Base-by-base conservation (phyloP, 2,797 vertebrate species). In the Avahi laniger region DNA sequence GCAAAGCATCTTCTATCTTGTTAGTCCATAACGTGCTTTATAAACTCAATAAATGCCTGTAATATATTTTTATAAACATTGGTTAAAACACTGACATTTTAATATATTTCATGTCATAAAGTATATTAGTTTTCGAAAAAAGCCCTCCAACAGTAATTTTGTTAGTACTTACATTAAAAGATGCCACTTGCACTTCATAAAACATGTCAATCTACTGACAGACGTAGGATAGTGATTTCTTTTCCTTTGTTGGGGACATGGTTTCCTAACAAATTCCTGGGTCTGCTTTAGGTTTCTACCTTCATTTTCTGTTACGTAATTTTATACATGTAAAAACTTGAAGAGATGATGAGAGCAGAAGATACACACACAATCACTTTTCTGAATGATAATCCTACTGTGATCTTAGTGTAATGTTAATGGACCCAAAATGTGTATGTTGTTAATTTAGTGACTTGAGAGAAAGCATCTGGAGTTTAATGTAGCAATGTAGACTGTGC, bases 11-110 rank as follows among this genome's bases (percentile, higher is more conserved):
- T 95, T 97, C 94, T 95, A 96, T 96, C 95, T 94, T 96, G 92
- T 97, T 97, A 95, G 88, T 85, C 43, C 57, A 63, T 72, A 97
- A 93, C 15, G 0, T 89, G 90, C 89, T 95, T 96, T 96, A 97
- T 94, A 97, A 94, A 95, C 80, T 94, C 96, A 94, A 94, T 96
- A 96, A 95, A 96, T 91, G 95, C 38, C 61, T 79, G 18, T 92
- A 93, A 96, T 95, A 93, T 85, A 91, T 96, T 97, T 95, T 94
- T 97, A 96, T 96, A 97, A 96, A 97, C 93, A 94, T 93, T 96
- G 92, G 95, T 96, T 97, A 97, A 97, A 95, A 97, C 73, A 72
- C 84, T 95, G 97, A 97, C 26, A 1, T 96, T 95, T 93, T 97
- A 96, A 96, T 96, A 90, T 97, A 96, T 97, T 96, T 96, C 78